phyloP scores from a whole-genome alignment of 2,113 vertebrate genomes.

The Pardalotus punctatus region DNA sequence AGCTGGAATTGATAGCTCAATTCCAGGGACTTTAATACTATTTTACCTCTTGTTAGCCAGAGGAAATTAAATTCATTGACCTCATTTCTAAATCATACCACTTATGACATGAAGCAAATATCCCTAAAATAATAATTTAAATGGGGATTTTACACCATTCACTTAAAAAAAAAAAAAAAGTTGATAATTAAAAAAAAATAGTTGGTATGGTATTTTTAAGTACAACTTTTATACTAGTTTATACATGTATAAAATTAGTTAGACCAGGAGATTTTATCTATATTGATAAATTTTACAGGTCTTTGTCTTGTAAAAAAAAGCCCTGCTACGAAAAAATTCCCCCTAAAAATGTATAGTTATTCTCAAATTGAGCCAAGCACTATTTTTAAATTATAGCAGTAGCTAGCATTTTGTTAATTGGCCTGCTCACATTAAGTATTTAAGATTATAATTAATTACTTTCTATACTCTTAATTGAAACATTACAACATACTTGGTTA shows the following conservation, averaged over 20 bases:
- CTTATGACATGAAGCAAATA: background rate
- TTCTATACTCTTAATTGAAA: conserved; percentile 44
- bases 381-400: conserved; percentile 35
- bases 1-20: background rate
- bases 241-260: background rate
- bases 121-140: background rate
- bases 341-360: background rate
- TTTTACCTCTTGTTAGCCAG: background rate
- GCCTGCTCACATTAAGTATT: conserved; percentile 42
- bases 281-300: background rate
- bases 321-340: background rate
- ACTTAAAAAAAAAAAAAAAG: background rate
- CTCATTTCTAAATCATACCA: background rate
- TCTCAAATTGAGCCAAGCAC: background rate
- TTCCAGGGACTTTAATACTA: background rate
- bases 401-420: conserved; percentile 31
- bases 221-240: background rate
- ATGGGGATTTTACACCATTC: background rate
- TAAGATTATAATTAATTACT: conserved; percentile 47
- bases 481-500: conserved; percentile 17
- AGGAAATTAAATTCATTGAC: background rate
- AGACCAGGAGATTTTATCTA: background rate
- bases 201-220: background rate
- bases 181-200: background rate
- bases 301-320: background rate